Evolutionary conservation across 2,797 vertebrate species (phyloP).

Genomic region (Sebastes hubbsi): DNA sequence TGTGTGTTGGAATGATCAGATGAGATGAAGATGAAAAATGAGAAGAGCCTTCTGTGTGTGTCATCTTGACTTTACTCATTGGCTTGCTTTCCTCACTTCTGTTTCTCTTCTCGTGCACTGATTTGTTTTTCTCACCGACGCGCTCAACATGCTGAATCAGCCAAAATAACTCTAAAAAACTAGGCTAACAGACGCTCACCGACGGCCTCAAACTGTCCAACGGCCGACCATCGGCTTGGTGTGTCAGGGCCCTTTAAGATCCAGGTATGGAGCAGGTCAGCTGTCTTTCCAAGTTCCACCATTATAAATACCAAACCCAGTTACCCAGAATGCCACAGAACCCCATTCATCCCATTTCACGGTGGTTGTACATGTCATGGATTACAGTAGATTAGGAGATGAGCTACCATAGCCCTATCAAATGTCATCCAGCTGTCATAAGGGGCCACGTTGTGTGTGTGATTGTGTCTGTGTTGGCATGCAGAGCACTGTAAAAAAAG

Average conservation of each 20-base stretch:
- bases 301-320: slow-evolving; percentile 13
- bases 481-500: slow-evolving; percentile 13
- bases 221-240: no score
- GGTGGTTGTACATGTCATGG: background rate
- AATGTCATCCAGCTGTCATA: slow-evolving; percentile 24
- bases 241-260: background rate
- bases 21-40: no score
- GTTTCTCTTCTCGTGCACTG: no score
- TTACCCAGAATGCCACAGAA: background rate
- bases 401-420: slow-evolving; percentile 20
- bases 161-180: no score
- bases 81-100: no score
- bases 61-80: no score
- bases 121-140: no score
- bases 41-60: no score
- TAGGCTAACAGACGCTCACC: no score
- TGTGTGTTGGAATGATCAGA: no score
- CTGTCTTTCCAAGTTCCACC: background rate
- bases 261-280: slow-evolving; percentile 1
- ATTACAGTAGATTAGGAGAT: slow-evolving; percentile 6
- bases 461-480: background rate
- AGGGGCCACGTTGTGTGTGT: background rate
- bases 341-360: slow-evolving; percentile 9
- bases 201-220: no score
- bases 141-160: no score